Percentiles rank a stretch among this genome's conserved stretches.
These are phyloP conservation scores for Spheniscus humboldti DNA, from an alignment of 2,797 vertebrate species.

Conservation along the genomic window DNA sequence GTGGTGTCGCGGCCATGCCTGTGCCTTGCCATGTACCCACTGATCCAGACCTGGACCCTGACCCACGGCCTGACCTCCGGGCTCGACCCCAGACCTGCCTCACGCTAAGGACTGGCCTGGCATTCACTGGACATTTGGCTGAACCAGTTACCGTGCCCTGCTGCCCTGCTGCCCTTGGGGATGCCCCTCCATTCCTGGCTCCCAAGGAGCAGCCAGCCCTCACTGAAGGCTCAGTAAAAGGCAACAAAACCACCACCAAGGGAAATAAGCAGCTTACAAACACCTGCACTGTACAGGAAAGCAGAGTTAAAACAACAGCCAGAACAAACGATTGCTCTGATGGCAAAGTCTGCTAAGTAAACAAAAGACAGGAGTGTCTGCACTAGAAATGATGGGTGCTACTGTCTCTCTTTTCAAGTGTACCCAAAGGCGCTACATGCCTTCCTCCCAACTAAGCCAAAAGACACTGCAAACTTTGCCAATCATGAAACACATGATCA, in stretches of 20 bases:
- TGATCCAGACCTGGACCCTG: no score
- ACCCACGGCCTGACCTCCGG: neutral
- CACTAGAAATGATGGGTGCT: neutral
- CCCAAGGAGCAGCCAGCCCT: neutral
- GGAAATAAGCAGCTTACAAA: neutral
- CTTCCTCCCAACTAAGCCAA: neutral
- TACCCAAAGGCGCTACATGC: rapidly evolving
- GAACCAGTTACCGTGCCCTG: neutral
- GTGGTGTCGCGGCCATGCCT: rapidly evolving
- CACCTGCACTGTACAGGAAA: neutral
- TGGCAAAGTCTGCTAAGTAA: neutral
- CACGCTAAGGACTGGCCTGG: rapidly evolving
- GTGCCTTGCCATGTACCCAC: rapidly evolving
- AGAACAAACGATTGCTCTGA: neutral
- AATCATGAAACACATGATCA: neutral
- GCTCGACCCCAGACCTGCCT: neutral
- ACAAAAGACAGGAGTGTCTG: neutral
- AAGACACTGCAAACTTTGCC: neutral
- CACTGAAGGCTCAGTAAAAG: neutral
- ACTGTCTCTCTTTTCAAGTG: neutral
- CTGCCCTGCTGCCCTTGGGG: neutral
- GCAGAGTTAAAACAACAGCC: neutral
- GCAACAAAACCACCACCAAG: neutral
- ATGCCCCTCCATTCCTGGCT: rapidly evolving
- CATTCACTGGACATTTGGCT: rapidly evolving